phyloP scores from a whole-genome alignment of 2,888 invertebrate genomes.

The Dynastes maya region DNA sequence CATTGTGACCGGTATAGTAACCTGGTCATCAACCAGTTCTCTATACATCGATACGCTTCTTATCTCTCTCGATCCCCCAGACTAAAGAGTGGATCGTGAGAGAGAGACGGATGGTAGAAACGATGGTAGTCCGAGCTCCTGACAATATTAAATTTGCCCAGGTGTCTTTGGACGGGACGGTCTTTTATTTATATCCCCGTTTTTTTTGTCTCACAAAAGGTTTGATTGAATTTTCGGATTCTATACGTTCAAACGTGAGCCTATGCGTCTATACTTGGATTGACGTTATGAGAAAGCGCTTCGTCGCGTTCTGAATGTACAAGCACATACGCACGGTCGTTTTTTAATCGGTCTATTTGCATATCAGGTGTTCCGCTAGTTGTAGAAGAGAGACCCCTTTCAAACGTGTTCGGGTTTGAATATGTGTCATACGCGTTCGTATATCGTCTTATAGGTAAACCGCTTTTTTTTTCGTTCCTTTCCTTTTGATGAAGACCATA shows the following conservation, averaged over 20 bases:
- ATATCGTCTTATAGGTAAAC: background rate
- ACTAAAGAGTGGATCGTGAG: background rate
- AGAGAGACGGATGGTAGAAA: background rate
- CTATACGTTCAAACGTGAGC: conserved; percentile 30
- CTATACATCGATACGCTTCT: conserved; percentile 10
- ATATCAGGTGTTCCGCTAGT: conserved; percentile 39
- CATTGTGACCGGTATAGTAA: conserved; percentile 31
- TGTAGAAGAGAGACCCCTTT: conserved; percentile 5
- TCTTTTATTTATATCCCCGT: conserved; percentile 33
- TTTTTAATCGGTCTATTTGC: conserved; percentile 41
- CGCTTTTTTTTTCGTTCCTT: background rate
- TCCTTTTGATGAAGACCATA: background rate
- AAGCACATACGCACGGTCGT: background rate
- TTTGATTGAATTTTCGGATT: conserved; percentile 43
- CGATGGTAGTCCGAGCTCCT: conserved; percentile 16
- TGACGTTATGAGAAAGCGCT: conserved; percentile 35
- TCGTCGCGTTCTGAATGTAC: background rate
- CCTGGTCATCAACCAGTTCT: conserved; percentile 44
- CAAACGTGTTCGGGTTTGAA: conserved; percentile 10
- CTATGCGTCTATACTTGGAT: conserved; percentile 31
- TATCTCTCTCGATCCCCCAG: background rate
- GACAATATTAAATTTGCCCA: conserved; percentile 47
- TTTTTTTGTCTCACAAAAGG: conserved; percentile 43
- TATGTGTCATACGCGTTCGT: background rate
- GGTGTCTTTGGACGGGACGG: conserved; percentile 35